These are phyloP conservation scores for Muntiacus reevesi DNA, from an alignment of 2,113 vertebrate genomes.

Conservation along the genomic window DNA sequence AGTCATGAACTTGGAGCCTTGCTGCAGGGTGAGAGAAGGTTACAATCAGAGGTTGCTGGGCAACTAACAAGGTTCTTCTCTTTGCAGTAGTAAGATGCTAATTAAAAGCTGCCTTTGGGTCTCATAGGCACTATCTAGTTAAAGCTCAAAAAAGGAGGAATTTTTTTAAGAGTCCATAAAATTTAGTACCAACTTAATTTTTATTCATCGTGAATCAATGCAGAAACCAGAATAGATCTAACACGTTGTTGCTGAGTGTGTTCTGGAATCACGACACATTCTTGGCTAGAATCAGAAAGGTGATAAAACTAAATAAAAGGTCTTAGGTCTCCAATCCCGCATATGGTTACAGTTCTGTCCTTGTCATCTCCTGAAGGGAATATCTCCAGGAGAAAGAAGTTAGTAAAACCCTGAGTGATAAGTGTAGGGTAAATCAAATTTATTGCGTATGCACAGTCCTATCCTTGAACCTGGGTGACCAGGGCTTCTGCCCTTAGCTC, in stretches of 20 bases:
- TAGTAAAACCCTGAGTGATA: background rate
- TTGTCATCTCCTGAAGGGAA: background rate
- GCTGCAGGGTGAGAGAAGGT: background rate
- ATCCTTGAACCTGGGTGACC: background rate
- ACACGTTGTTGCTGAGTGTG: constrained; percentile 24
- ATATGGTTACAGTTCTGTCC: constrained; percentile 1
- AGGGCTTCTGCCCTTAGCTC: background rate
- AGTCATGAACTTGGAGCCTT: background rate
- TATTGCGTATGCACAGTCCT: background rate
- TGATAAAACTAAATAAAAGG: constrained; percentile 51
- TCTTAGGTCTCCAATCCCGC: constrained; percentile 25
- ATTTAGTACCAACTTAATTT: constrained; percentile 57
- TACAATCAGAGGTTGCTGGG: background rate
- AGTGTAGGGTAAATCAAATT: background rate
- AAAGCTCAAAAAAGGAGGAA: constrained; percentile 27
- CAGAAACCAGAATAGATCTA: constrained; percentile 55
- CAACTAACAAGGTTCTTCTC: background rate
- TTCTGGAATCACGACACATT: constrained; percentile 57
- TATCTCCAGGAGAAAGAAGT: background rate
- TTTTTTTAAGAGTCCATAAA: constrained; percentile 22
- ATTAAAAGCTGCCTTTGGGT: background rate
- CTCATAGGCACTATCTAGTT: background rate
- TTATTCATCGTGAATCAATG: constrained; percentile 50
- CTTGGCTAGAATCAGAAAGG: constrained; percentile 60
- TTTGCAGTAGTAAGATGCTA: background rate